Evolutionary conservation across 2,888 invertebrate genomes (phyloP), one percentile per base, ranked within the genome.

Genomic region (Pristionchus exspectatus): DNA sequence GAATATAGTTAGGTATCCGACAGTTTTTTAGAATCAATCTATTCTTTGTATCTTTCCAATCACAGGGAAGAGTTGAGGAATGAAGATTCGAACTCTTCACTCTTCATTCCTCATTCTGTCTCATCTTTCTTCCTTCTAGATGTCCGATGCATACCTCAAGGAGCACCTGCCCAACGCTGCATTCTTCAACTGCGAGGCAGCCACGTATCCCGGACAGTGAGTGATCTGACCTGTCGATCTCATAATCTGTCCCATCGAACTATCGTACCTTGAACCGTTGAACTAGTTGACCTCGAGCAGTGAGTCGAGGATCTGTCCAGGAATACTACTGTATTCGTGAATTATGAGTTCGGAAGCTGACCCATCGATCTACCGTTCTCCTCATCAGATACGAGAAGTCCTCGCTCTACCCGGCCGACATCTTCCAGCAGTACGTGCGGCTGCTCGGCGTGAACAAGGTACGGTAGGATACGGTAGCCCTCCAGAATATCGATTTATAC

Each of bases 381-480:
- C 44, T 72, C 87, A 88, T 44, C 85, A 91, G 91, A 81, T 91
- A 92, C 90, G 92, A 93, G 44, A 91, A 92, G 56, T 92, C 91
- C 18, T 91, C 94, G 30, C 90, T 94, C 7, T 94, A 94, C 87
- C 91, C 92, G 10, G 92, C 93, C 27, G 94, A 93, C 77, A 72
- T 92, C 1, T 94, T 94, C 91, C 90, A 93, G 88, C 91, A 93
- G 88, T 94, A 94, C 90, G 90, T 93, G 54, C 93, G 92, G 33
- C 88, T 92, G 21, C 88, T 94, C 87, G 94, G 94, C 38, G 92
- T 94, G 66, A 92, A 94, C 84, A 83, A 91, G 85, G 74, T 74
- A 74, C 30, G n/a, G 77, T 77, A 44, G 77, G 14, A 9, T 77
- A 21, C 81, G 81, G 74, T 74, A 50, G 50, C 54, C n/a, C 0